phyloP scores from a whole-genome alignment of 1,140 invertebrate genomes.

The Phocides pigmalion region DNA sequence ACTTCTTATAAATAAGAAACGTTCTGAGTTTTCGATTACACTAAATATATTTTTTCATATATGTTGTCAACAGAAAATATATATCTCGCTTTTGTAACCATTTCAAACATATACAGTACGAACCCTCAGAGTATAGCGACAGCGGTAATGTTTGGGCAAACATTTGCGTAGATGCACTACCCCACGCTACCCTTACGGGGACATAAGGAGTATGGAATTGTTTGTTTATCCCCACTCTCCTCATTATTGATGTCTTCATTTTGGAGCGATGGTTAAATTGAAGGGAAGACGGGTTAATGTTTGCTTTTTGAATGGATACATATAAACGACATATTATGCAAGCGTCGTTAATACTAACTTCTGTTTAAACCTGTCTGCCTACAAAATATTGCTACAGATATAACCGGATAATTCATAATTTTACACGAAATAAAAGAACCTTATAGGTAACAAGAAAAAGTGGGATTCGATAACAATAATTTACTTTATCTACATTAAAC shows the following conservation, averaged over 20 bases:
- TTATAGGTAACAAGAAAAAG: too few relatives aligned
- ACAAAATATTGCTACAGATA: too few relatives aligned
- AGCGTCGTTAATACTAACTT: not conserved
- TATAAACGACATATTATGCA: not conserved
- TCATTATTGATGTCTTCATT: conserved; percentile 31
- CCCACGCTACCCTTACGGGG: conserved; percentile 28
- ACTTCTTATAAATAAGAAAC: too few relatives aligned
- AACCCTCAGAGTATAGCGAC: conserved; percentile 5
- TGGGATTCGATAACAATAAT: too few relatives aligned
- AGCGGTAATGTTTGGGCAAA: conserved; percentile 52
- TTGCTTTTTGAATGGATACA: conserved; percentile 8
- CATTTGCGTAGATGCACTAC: conserved; percentile 51
- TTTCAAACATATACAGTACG: not conserved
- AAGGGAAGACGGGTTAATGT: not conserved
- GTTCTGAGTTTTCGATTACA: too few relatives aligned
- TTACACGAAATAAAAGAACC: too few relatives aligned
- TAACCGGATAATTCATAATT: too few relatives aligned
- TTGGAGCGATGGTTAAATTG: conserved; percentile 14
- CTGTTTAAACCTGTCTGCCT: too few relatives aligned
- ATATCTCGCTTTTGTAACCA: not conserved
- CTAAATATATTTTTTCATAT: too few relatives aligned
- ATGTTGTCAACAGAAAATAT: too few relatives aligned
- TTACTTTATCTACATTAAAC: too few relatives aligned
- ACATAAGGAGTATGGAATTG: conserved; percentile 20
- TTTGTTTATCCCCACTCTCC: conserved; percentile 26